Conservation (phyloP, 2,888 invertebrate species). For the Piscicola geometra region DNA sequence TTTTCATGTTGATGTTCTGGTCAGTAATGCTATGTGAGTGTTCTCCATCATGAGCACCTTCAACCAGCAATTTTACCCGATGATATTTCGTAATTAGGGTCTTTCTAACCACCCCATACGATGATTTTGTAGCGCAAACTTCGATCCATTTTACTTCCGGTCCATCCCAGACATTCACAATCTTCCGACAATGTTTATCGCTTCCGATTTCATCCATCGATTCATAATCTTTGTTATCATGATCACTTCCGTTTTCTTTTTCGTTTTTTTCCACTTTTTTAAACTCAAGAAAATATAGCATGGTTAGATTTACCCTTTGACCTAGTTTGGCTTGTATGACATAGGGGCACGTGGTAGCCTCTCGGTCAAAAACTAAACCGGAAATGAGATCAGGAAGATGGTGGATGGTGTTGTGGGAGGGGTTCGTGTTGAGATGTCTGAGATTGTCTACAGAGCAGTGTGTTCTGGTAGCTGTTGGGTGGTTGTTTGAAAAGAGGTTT, state of each 20-base stretch:
- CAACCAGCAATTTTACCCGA: background rate
- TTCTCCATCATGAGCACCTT: too few species aligned
- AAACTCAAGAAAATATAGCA: slow-evolving; percentile 3
- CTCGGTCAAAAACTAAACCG: background rate
- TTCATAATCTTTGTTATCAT: too few species aligned
- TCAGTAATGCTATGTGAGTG: too few species aligned
- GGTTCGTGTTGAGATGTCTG: background rate
- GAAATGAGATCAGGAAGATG: slow-evolving; percentile 17
- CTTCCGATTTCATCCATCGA: background rate
- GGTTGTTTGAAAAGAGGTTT: too few species aligned
- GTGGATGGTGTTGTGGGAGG: background rate
- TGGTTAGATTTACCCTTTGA: slow-evolving; percentile 21
- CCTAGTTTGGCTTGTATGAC: slow-evolving; percentile 15
- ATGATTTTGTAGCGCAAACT: slow-evolving; percentile 5
- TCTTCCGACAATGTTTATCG: slow-evolving; percentile 16
- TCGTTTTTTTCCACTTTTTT: too few species aligned
- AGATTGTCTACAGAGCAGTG: slow-evolving; percentile 16
- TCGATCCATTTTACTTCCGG: slow-evolving; percentile 6
- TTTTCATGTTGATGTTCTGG: too few species aligned
- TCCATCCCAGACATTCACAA: slow-evolving; percentile 27
- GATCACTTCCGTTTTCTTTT: too few species aligned
- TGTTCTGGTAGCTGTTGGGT: background rate
- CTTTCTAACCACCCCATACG: background rate
- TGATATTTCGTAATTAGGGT: background rate
- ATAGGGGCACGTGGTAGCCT: slow-evolving; percentile 23